Base-by-base conservation (phyloP, 2,113 vertebrate genomes). In the Salvelinus fontinalis region DNA sequence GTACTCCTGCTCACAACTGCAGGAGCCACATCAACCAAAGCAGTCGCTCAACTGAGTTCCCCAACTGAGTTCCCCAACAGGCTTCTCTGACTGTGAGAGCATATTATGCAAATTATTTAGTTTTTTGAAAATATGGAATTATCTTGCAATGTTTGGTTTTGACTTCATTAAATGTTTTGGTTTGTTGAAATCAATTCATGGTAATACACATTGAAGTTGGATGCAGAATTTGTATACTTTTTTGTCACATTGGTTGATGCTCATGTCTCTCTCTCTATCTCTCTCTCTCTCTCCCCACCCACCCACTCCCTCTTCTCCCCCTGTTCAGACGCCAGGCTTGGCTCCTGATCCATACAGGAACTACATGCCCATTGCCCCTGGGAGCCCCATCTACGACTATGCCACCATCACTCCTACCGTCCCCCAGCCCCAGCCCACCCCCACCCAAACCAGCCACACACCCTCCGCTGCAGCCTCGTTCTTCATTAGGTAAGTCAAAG, bases 401-500 rank as follows among this genome's bases (percentile, higher is more conserved):
- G 16, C 51, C 48, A 73, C 75, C 44, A 1, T 64, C 29, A 20
- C 67, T 18, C 39, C 73, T 9, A 14, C 6, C 57, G 5, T 39
- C 79, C 79, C 3, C 71, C 51, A 1, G 67, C 13, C 75, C 8
- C 84, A 86, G 71, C 86, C 76, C 78, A 29, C 82, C 67, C 70
- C 75, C 76, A 89, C 84, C 68, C 88, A 88, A 2, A 85, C 88
- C 62, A 76, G 54, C 75, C 84, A n/a, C 3, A 66, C 66, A 0
- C 75, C 73, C 4, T 87, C 88, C 3, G 78, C 70, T 3, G 83
- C 88, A 0, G 81, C 84, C 1, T 20, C 83, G 48, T 89, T 89
- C 75, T 85, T 89, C 75, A 75, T 70, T 76, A 87, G 86, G 88
- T 89, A 78, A 83, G 88, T 83, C 68, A 83, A 74, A 54, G 51